A percentile compares a stretch with the other conserved stretches of the same genome.
Evolutionary conservation across 2,888 invertebrate species (phyloP).

Genomic region (Macrophya annulata): DNA sequence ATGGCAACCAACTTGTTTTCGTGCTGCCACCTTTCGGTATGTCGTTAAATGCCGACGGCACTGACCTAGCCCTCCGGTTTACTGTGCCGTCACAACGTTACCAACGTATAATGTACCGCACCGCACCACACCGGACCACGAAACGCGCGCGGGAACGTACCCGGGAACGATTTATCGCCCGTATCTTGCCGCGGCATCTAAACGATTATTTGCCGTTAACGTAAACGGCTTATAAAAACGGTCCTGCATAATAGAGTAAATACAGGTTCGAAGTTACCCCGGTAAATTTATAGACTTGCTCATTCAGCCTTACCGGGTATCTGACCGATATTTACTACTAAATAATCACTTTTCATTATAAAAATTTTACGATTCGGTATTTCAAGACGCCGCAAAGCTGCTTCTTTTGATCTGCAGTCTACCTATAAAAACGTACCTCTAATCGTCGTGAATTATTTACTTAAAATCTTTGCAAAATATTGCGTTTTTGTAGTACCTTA

Average conservation of each 20-base stretch:
- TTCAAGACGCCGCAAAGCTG: background rate
- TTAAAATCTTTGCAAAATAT: background rate
- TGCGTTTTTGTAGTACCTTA: background rate
- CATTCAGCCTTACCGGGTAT: slow-evolving; percentile 58
- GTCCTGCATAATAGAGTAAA: slow-evolving; percentile 79
- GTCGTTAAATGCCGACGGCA: slow-evolving; percentile 49
- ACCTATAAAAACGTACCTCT: background rate
- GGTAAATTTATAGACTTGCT: slow-evolving; percentile 77
- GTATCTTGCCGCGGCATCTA: slow-evolving; percentile 78
- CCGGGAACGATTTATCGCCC: slow-evolving; percentile 73
- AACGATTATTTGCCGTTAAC: slow-evolving; percentile 78
- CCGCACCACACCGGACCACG: background rate
- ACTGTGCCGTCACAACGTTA: slow-evolving; percentile 47
- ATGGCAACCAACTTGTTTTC: slow-evolving; percentile 69
- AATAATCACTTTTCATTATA: slow-evolving; percentile 35
- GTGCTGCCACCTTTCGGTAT: slow-evolving; percentile 70
- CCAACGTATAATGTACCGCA: slow-evolving; percentile 32
- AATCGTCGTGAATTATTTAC: background rate
- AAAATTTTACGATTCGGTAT: background rate
- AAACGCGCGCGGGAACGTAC: background rate
- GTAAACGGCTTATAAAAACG: slow-evolving; percentile 75
- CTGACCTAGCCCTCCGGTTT: slow-evolving; percentile 51
- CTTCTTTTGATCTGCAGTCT: background rate
- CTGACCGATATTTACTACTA: slow-evolving; percentile 46
- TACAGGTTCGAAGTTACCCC: slow-evolving; percentile 74